Conservation (phyloP, 2,113 vertebrate genomes). For the Chamaetylas fuelleborni region DNA sequence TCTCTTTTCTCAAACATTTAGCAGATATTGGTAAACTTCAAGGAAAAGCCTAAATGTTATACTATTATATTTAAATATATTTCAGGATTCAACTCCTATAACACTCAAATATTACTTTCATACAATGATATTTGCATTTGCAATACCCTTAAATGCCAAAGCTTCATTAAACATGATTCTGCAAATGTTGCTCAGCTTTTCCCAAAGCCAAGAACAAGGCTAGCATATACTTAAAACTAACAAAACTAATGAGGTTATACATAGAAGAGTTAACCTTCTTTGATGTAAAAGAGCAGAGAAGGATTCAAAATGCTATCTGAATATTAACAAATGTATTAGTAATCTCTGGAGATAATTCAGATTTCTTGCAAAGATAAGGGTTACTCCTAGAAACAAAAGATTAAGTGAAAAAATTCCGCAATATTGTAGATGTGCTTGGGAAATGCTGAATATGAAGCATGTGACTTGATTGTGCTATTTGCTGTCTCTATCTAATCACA, state of each 20-base stretch:
- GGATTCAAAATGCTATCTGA: background rate
- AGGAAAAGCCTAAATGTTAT: background rate
- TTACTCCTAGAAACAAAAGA: background rate
- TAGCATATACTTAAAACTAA: background rate
- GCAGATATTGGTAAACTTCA: background rate
- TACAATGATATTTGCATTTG: constrained; percentile 35
- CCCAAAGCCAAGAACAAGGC: constrained; percentile 4
- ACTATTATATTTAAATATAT: background rate
- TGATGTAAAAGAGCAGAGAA: background rate
- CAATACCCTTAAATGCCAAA: constrained; percentile 24
- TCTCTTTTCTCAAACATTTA: background rate
- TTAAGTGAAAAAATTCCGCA: background rate
- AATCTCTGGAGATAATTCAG: background rate
- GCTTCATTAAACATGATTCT: background rate
- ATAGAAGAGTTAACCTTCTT: background rate
- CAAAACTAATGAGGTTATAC: constrained; percentile 11
- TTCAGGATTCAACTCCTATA: background rate
- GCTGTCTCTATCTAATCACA: background rate
- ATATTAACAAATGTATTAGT: constrained; percentile 5
- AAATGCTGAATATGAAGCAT: background rate
- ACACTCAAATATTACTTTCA: constrained; percentile 6
- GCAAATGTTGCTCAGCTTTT: constrained; percentile 26
- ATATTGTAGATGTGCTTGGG: background rate
- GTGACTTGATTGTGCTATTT: background rate
- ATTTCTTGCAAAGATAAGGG: background rate